Evolutionary conservation across 2,888 invertebrate species (phyloP).

Genomic region (Lamellibrachia satsuma): DNA sequence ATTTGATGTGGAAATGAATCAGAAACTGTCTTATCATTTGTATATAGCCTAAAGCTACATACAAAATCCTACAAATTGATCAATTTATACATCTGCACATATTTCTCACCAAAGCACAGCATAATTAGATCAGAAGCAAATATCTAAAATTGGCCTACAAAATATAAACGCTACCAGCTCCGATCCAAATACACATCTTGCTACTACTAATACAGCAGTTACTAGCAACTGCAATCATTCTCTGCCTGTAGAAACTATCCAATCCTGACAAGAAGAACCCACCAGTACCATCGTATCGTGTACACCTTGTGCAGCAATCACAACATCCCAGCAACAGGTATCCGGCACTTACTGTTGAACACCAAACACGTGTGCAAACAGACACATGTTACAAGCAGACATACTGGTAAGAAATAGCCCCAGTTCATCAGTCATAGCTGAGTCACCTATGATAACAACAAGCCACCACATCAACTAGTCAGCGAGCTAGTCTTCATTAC

Average conservation of each 20-base stretch:
- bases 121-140: background rate
- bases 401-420: constrained; percentile 1
- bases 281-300: background rate
- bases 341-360: background rate
- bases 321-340: background rate
- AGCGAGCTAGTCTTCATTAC: background rate
- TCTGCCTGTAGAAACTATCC: background rate
- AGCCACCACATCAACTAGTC: background rate
- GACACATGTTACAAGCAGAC: background rate
- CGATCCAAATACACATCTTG: background rate
- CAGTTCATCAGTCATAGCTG: background rate
- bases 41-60: background rate
- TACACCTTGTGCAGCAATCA: background rate
- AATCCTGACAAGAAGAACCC: background rate
- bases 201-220: background rate
- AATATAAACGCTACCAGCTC: background rate
- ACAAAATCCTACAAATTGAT: background rate
- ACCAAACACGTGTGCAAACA: background rate
- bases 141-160: background rate
- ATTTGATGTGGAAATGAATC: too few relatives aligned
- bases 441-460: background rate
- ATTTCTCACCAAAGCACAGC: background rate
- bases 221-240: background rate
- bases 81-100: background rate
- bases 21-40: background rate